These are phyloP conservation scores for Drosophila bocqueti DNA, from an alignment of 1,140 invertebrate genomes.

Conservation along the genomic window DNA sequence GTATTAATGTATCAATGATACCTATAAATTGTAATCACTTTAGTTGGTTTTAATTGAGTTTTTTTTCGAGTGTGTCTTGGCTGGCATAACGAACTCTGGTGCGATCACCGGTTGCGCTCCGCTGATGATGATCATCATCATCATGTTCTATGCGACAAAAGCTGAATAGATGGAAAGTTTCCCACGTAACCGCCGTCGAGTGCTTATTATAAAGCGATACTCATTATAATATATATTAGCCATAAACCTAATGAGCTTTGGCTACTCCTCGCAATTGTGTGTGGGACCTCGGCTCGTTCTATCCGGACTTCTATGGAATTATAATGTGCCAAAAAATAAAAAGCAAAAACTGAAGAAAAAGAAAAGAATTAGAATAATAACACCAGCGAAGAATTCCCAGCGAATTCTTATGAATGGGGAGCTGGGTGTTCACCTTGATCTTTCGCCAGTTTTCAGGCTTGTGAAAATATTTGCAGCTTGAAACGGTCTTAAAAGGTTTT, in stretches of 20 bases:
- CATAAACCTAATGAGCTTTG: conserved; percentile 51
- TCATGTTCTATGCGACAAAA: conserved; percentile 30
- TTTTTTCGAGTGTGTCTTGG: conserved; percentile 17
- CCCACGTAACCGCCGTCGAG: conserved; percentile 38
- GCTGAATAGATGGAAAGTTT: conserved; percentile 47
- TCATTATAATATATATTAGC: conserved; percentile 55
- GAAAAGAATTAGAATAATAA: conserved; percentile 11
- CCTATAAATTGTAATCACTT: no score
- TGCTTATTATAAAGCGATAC: conserved; percentile 51
- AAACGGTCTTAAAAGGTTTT: background rate
- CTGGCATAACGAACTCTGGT: conserved; percentile 32
- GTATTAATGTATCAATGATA: background rate
- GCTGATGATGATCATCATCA: conserved; percentile 10
- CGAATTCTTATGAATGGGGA: conserved; percentile 22
- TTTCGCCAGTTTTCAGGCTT: conserved; percentile 2
- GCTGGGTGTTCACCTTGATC: background rate
- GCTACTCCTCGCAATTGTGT: conserved; percentile 32
- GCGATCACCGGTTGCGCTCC: conserved; percentile 41
- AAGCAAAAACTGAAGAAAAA: background rate
- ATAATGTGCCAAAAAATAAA: conserved; percentile 26
- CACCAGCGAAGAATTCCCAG: conserved; percentile 12
- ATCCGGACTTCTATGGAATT: conserved; percentile 8
- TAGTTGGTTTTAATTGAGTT: no score
- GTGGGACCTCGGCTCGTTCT: conserved; percentile 21
- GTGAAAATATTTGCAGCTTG: conserved; percentile 3